Evolutionary conservation across 1,140 invertebrate species (phyloP).

Genomic region (Drosophila pseudoobscura): DNA sequence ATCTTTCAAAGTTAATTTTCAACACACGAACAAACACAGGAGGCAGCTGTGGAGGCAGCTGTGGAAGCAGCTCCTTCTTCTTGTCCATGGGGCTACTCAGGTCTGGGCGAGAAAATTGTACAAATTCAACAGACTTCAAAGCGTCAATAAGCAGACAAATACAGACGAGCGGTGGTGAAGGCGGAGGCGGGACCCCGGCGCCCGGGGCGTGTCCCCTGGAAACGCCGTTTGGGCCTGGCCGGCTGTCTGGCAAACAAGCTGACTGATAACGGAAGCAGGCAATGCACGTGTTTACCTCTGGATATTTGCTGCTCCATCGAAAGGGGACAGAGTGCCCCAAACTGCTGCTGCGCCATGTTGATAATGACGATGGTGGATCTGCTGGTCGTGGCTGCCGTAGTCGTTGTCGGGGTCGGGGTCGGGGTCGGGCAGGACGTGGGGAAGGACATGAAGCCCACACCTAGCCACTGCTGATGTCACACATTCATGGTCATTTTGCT

Average conservation of each 20-base stretch:
- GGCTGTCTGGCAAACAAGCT: conserved; percentile 73
- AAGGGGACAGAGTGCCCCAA: conserved; percentile 5
- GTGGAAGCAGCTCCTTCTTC: background rate
- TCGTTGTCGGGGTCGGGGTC: background rate
- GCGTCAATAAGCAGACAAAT: conserved; percentile 78
- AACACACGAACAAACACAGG: conserved; percentile 54
- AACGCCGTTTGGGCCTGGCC: conserved; percentile 19
- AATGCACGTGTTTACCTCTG: conserved; percentile 78
- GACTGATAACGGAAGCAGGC: conserved; percentile 79
- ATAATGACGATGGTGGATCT: conserved; percentile 32
- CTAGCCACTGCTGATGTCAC: conserved; percentile 72
- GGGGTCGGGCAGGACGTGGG: background rate
- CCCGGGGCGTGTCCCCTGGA: conserved; percentile 47
- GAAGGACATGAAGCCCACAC: conserved; percentile 1
- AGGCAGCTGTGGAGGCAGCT: background rate
- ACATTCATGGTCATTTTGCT: conserved; percentile 81
- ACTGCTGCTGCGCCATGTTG: conserved; percentile 19
- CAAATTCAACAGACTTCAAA: conserved; percentile 76
- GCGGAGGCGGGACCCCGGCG: background rate
- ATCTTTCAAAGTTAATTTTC: conserved; percentile 80
- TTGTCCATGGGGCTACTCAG: conserved; percentile 39
- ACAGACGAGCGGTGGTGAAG: conserved; percentile 10
- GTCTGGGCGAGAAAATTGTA: conserved; percentile 65
- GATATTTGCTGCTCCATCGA: conserved; percentile 60
- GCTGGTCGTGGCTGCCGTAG: conserved; percentile 14